Evolutionary conservation across 2,888 invertebrate genomes (phyloP).

Genomic region (Tetramorium bicarinatum): DNA sequence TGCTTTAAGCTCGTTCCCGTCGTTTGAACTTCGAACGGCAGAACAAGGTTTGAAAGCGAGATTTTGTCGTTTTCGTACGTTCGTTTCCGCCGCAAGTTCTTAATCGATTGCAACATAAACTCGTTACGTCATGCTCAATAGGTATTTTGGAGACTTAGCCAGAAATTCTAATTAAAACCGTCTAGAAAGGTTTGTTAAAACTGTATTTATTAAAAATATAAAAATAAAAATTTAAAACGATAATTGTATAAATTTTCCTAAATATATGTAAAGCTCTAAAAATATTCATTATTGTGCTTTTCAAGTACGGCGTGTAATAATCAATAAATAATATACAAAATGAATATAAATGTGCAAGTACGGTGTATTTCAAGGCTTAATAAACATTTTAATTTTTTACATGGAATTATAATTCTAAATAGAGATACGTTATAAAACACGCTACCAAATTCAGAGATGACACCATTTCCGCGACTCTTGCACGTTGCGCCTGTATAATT

Average conservation of each 20-base stretch:
- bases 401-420: slow-evolving; percentile 20
- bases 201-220: neutral
- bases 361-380: neutral
- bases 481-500: slow-evolving; percentile 10
- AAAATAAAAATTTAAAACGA: neutral
- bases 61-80: slow-evolving; percentile 32
- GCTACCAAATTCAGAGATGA: neutral
- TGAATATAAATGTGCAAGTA: neutral
- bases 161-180: neutral
- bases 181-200: neutral
- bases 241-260: neutral
- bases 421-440: slow-evolving; percentile 6
- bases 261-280: neutral
- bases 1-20: slow-evolving; percentile 39
- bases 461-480: slow-evolving; percentile 3
- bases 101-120: neutral
- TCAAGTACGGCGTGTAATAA: neutral
- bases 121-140: neutral
- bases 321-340: neutral
- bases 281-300: neutral
- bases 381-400: neutral
- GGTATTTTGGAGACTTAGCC: neutral
- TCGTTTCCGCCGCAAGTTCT: neutral
- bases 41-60: slow-evolving; percentile 4
- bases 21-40: slow-evolving; percentile 38